Evolutionary conservation across 2,888 invertebrate genomes (phyloP).

Genomic region (Pseudoips prasinana): DNA sequence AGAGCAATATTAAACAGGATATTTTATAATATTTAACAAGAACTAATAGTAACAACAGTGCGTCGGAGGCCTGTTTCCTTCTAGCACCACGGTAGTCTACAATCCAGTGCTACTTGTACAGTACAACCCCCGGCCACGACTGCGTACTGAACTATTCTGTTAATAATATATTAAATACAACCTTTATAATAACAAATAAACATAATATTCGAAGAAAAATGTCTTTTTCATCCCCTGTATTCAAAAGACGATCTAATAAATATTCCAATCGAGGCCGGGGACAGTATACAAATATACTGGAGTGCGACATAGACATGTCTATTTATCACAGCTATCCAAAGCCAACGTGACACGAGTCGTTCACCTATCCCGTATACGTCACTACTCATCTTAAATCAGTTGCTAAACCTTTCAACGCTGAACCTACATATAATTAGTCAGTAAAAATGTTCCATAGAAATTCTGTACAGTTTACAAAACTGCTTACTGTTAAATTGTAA

Average conservation of each 20-base stretch:
- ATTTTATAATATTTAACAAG: constrained; percentile 65
- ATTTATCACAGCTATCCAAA: constrained; percentile 51
- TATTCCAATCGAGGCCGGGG: constrained; percentile 10
- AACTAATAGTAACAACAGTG: constrained; percentile 69
- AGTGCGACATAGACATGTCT: constrained; percentile 34
- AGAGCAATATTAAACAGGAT: constrained; percentile 72
- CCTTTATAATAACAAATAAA: constrained; percentile 27
- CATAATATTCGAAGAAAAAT: constrained; percentile 21
- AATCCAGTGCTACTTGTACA: constrained; percentile 16
- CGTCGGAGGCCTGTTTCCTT: constrained; percentile 64
- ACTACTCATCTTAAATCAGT: constrained; percentile 12
- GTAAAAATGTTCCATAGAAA: constrained; percentile 5
- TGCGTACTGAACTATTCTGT: constrained; percentile 10
- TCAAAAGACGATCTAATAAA: constrained; percentile 13
- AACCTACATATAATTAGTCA: constrained; percentile 8
- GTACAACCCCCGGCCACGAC: constrained; percentile 2
- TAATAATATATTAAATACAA: constrained; percentile 29
- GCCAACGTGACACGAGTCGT: constrained; percentile 27
- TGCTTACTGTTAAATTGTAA: constrained; percentile 8
- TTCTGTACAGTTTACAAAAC: constrained; percentile 3
- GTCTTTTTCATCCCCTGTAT: constrained; percentile 32
- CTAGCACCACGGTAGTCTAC: constrained; percentile 68
- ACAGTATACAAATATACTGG: constrained; percentile 18
- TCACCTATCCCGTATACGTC: constrained; percentile 22
- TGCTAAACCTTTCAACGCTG: constrained; percentile 12